phyloP scores from a whole-genome alignment of 1,140 invertebrate species.

The Aporrectodea caliginosa region DNA sequence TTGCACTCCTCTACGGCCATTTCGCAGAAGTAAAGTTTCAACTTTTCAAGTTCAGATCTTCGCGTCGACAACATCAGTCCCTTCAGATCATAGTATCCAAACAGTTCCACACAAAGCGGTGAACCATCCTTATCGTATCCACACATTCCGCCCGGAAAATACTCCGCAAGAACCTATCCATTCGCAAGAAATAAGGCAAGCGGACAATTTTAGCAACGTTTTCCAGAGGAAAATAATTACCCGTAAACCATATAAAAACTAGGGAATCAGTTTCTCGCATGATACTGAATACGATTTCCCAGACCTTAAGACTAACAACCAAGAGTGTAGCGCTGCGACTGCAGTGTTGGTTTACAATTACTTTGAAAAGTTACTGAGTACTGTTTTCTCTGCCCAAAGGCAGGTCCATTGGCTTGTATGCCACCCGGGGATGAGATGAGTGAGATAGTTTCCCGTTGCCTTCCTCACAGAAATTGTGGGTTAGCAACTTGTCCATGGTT shows the following conservation, averaged over 20 bases:
- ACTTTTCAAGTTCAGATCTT: conserved; percentile 62
- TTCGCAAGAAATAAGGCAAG: not conserved
- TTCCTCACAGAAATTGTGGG: too few species aligned
- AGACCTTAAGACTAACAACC: too few species aligned
- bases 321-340: not conserved
- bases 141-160: conserved; percentile 70
- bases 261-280: not conserved
- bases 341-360: not conserved
- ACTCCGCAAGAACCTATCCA: conserved; percentile 60
- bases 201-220: not conserved
- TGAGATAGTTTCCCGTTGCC: too few species aligned
- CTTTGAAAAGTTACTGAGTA: too few species aligned
- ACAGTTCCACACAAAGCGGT: conserved; percentile 59
- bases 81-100: conserved; percentile 54
- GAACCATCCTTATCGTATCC: conserved; percentile 81
- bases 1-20: conserved; percentile 39
- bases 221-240: not conserved
- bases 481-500: too few species aligned
- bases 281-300: not conserved
- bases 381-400: too few species aligned
- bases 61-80: conserved; percentile 74
- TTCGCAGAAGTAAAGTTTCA: conserved; percentile 47
- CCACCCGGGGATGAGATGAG: too few species aligned
- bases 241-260: not conserved
- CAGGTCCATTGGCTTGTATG: too few species aligned